A percentile compares a stretch with the other conserved stretches of the same genome.
phyloP scores from a whole-genome alignment of 1,140 invertebrate genomes.

The Hermetia illucens region DNA sequence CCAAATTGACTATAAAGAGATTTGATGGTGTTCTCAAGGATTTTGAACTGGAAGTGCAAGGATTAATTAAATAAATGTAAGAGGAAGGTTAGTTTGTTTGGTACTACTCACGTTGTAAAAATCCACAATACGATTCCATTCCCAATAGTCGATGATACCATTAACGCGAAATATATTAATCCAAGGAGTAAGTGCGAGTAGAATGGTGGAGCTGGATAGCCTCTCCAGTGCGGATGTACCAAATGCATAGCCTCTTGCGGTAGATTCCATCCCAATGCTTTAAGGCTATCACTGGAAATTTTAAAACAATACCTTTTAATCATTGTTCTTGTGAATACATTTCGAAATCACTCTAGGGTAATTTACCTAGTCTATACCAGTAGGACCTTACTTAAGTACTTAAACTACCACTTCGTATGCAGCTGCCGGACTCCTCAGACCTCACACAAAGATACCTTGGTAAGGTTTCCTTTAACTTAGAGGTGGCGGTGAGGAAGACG shows the following conservation, averaged over 20 bases:
- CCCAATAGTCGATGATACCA: slow-evolving; percentile 50
- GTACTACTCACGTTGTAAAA: slow-evolving; percentile 55
- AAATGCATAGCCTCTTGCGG: slow-evolving; percentile 49
- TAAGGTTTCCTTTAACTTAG: too few species aligned
- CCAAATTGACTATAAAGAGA: slow-evolving; percentile 63
- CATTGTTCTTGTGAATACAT: too few species aligned
- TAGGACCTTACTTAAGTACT: too few species aligned
- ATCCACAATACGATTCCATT: slow-evolving; percentile 73
- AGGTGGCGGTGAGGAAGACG: too few species aligned
- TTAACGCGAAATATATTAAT: slow-evolving; percentile 52
- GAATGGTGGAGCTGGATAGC: slow-evolving; percentile 49
- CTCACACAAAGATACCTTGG: too few species aligned
- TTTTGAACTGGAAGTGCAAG: slow-evolving; percentile 40
- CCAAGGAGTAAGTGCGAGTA: slow-evolving; percentile 60
- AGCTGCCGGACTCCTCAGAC: too few species aligned
- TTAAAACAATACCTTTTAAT: too few species aligned
- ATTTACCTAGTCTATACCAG: too few species aligned
- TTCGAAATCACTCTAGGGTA: too few species aligned
- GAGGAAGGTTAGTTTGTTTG: slow-evolving; percentile 1
- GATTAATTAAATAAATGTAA: slow-evolving; percentile 3
- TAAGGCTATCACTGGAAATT: too few species aligned
- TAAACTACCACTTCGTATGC: too few species aligned
- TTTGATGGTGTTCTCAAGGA: slow-evolving; percentile 62
- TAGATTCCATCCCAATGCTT: slow-evolving; percentile 58
- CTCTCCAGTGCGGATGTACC: slow-evolving; percentile 57